These are phyloP conservation scores for Acromyrmex echinatior DNA, from an alignment of 1,140 invertebrate genomes.

Conservation along the genomic window DNA sequence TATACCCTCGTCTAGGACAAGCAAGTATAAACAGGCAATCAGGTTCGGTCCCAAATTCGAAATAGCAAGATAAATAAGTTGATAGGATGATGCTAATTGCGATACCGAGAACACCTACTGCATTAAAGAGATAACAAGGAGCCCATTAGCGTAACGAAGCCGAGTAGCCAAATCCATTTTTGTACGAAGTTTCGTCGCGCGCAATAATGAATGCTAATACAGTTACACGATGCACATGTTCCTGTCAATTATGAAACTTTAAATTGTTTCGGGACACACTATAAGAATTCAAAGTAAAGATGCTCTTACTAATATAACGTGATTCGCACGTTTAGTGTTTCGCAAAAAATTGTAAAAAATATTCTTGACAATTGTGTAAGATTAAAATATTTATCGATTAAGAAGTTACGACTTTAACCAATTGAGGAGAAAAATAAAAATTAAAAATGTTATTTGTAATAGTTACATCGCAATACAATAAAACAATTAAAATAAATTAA, in stretches of 20 bases:
- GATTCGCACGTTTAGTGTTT: conserved; percentile 13
- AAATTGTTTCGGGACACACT: conserved; percentile 31
- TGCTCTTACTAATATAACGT: conserved; percentile 35
- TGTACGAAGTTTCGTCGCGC: conserved; percentile 32
- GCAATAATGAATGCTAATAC: conserved; percentile 68
- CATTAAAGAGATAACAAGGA: conserved; percentile 68
- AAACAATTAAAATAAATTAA: background rate
- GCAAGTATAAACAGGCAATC: conserved; percentile 61
- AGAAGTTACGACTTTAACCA: background rate
- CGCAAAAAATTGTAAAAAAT: background rate
- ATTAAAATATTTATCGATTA: conserved; percentile 12
- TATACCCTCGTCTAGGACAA: background rate
- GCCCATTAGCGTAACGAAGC: conserved; percentile 51
- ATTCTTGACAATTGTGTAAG: conserved; percentile 26
- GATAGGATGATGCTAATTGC: conserved; percentile 67
- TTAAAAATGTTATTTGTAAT: background rate
- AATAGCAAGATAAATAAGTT: conserved; percentile 69
- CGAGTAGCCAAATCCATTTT: conserved; percentile 68
- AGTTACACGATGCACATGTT: conserved; percentile 57
- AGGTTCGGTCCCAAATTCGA: conserved; percentile 54
- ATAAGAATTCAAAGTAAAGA: conserved; percentile 18
- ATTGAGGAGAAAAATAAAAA: background rate
- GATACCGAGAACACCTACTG: conserved; percentile 57
- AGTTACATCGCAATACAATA: background rate
- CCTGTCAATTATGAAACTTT: conserved; percentile 56